Percentiles rank a stretch among this genome's conserved stretches.
Evolutionary conservation across 2,888 invertebrate genomes (phyloP).

Genomic region (Sinhomidia bicolor): DNA sequence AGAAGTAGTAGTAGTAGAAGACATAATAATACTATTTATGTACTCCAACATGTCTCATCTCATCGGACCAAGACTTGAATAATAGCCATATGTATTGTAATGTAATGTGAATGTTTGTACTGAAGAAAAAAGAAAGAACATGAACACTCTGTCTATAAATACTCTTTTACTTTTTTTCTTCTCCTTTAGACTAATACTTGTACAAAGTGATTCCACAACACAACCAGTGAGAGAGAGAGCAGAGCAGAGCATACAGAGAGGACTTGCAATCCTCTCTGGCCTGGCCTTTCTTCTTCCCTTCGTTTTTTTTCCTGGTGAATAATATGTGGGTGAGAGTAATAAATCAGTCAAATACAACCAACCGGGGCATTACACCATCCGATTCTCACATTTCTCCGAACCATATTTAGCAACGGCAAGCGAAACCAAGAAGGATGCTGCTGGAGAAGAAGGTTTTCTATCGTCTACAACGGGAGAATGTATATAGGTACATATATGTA

Average conservation of each 20-base stretch:
- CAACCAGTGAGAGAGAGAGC: not conserved
- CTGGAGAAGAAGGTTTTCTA: not conserved
- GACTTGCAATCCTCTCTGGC: conserved; percentile 47
- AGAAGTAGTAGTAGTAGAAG: conserved; percentile 47
- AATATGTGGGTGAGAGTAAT: conserved; percentile 68
- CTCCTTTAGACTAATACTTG: conserved; percentile 2
- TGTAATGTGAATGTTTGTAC: not conserved
- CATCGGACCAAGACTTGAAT: conserved; percentile 44
- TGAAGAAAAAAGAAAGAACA: too few relatives aligned
- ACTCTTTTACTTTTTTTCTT: not conserved
- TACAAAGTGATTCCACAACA: conserved; percentile 41
- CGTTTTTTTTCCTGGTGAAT: conserved; percentile 52
- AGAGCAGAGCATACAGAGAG: too few relatives aligned
- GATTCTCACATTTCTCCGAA: conserved; percentile 52
- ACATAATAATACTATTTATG: conserved; percentile 50
- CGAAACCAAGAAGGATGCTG: not conserved
- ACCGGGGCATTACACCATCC: conserved; percentile 67
- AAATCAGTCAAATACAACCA: conserved; percentile 65
- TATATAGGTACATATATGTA: too few relatives aligned
- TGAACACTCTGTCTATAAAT: not conserved
- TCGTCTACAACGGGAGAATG: not conserved
- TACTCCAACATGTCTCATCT: conserved; percentile 53
- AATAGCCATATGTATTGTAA: conserved; percentile 27
- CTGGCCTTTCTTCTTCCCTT: conserved; percentile 28
- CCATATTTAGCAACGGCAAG: conserved; percentile 46